Evolutionary conservation across 1,140 invertebrate species (phyloP).

Genomic region (Agrypnia vestita): DNA sequence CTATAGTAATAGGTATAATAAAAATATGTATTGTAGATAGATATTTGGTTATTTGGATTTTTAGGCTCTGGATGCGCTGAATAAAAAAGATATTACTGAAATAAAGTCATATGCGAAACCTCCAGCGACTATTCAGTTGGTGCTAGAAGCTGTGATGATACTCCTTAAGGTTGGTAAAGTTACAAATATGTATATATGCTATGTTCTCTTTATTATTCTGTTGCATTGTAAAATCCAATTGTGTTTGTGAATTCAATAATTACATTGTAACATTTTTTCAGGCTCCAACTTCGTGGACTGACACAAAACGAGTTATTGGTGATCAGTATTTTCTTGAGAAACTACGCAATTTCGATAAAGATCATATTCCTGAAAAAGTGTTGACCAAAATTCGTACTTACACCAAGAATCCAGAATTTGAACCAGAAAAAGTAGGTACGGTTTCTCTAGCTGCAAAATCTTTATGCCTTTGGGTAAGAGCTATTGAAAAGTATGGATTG

Average conservation of each 20-base stretch:
- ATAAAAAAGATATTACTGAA: slow-evolving; percentile 91
- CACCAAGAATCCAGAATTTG: slow-evolving; percentile 86
- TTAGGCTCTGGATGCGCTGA: slow-evolving; percentile 85
- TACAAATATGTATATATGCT: slow-evolving; percentile 18
- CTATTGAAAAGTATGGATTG: slow-evolving; percentile 91
- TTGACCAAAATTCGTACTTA: slow-evolving; percentile 86
- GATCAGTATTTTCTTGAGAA: slow-evolving; percentile 84
- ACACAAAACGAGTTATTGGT: slow-evolving; percentile 88
- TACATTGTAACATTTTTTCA: slow-evolving; percentile 58
- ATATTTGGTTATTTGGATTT: slow-evolving; percentile 29
- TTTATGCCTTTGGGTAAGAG: slow-evolving; percentile 91
- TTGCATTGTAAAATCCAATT: background rate
- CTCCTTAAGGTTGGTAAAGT: slow-evolving; percentile 74
- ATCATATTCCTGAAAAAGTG: slow-evolving; percentile 87
- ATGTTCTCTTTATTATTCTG: background rate
- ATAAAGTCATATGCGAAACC: slow-evolving; percentile 90
- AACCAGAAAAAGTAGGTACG: slow-evolving; percentile 87
- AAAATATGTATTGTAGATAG: background rate
- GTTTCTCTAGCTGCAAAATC: slow-evolving; percentile 88
- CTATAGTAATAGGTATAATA: too few relatives aligned
- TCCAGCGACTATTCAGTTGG: slow-evolving; percentile 88
- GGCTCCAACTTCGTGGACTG: slow-evolving; percentile 87
- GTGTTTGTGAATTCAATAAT: background rate
- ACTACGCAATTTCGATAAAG: slow-evolving; percentile 89
- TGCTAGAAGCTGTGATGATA: slow-evolving; percentile 92